A percentile compares a stretch with the other conserved stretches of the same genome.
phyloP scores from a whole-genome alignment of 2,888 invertebrate species.

The Eueremaeus valkanovi region DNA sequence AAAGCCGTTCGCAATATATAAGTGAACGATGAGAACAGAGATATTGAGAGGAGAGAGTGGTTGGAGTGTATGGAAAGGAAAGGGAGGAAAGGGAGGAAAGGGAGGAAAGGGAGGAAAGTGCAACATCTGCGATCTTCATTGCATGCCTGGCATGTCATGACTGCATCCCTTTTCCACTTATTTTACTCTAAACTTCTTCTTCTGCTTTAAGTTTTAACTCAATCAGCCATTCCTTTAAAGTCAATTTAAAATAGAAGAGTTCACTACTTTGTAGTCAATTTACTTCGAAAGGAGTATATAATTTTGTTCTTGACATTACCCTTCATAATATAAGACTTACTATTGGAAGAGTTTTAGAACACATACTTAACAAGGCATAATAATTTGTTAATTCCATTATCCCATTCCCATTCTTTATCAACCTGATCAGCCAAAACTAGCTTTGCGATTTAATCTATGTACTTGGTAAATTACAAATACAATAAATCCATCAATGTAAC shows the following conservation, averaged over 20 bases:
- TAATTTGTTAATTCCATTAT: too few species aligned
- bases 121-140: slow-evolving; percentile 23
- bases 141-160: not conserved
- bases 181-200: not conserved
- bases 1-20: not conserved
- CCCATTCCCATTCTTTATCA: too few species aligned
- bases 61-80: not conserved
- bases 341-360: too few species aligned
- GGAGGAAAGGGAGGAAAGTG: not conserved
- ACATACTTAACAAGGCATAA: too few species aligned
- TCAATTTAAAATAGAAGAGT: slow-evolving; percentile 2
- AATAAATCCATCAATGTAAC: too few species aligned
- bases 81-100: not conserved
- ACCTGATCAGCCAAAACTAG: too few species aligned
- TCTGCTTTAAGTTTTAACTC: slow-evolving; percentile 21
- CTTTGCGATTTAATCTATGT: too few species aligned
- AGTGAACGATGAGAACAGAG: too few species aligned
- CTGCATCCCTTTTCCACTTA: not conserved
- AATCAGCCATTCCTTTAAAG: slow-evolving; percentile 20
- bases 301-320: too few species aligned
- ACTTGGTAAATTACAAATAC: too few species aligned
- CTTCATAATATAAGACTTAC: too few species aligned
- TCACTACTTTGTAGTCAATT: not conserved
- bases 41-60: not conserved
- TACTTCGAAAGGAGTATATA: too few species aligned